A percentile compares a stretch with the other conserved stretches of the same genome.
Evolutionary conservation across 1,140 invertebrate species (phyloP).

Genomic region (Drosophila funebris): DNA sequence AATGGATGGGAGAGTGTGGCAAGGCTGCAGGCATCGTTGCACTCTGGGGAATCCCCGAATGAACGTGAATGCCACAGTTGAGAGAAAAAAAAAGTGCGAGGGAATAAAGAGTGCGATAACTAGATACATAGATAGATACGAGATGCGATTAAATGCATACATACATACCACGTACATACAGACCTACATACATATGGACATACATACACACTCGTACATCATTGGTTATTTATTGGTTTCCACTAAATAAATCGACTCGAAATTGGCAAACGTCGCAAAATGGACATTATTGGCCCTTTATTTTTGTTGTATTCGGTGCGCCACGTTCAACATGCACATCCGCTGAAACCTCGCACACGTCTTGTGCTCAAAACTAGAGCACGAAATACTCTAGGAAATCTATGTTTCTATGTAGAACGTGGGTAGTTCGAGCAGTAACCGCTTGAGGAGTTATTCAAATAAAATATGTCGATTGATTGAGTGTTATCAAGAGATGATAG

Average conservation of each 20-base stretch:
- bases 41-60: conserved; percentile 40
- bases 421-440: neutral
- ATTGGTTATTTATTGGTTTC: conserved; percentile 81
- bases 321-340: conserved; percentile 26
- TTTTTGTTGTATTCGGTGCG: conserved; percentile 10
- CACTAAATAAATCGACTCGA: conserved; percentile 80
- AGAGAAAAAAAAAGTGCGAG: neutral
- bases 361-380: conserved; percentile 1
- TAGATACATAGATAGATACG: conserved; percentile 3
- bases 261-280: conserved; percentile 81
- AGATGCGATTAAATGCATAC: conserved; percentile 17
- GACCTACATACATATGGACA: neutral
- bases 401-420: neutral
- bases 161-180: neutral
- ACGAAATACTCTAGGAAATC: conserved; percentile 1
- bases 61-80: conserved; percentile 18
- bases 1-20: neutral
- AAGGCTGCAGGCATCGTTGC: conserved; percentile 31
- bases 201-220: conserved; percentile 50
- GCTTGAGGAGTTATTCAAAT: neutral
- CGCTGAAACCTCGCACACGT: conserved; percentile 5
- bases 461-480: neutral
- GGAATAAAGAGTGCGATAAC: conserved; percentile 18
- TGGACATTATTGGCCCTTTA: conserved; percentile 72
- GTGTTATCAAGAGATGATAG: no score